These are phyloP conservation scores for Naso thynnoides DNA, from an alignment of 2,797 vertebrate genomes.

Conservation along the genomic window DNA sequence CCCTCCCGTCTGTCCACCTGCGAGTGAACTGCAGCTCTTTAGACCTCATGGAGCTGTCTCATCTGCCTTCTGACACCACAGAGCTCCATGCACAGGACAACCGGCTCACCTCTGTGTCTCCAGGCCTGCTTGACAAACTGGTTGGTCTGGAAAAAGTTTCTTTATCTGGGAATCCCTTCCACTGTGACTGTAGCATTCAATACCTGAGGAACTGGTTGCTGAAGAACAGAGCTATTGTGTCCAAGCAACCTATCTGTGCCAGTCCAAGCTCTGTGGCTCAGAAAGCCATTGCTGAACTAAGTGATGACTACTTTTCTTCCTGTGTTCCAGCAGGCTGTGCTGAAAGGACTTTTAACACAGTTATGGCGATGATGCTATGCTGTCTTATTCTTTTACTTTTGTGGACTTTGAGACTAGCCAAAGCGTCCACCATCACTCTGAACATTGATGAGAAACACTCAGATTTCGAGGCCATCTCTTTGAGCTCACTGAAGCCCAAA, in stretches of 20 bases:
- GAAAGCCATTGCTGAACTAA: constrained; percentile 74
- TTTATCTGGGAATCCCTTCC: constrained; percentile 85
- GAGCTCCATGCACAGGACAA: constrained; percentile 83
- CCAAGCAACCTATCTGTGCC: constrained; percentile 71
- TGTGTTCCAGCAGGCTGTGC: constrained; percentile 64
- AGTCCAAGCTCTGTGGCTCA: constrained; percentile 75
- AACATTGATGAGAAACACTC: constrained; percentile 73
- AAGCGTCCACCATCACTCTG: constrained; percentile 74
- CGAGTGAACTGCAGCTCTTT: constrained; percentile 83
- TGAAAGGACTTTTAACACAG: constrained; percentile 27
- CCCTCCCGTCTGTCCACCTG: constrained; percentile 46
- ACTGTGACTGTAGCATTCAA: constrained; percentile 86
- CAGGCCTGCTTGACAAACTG: constrained; percentile 84
- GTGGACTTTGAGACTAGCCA: constrained; percentile 78
- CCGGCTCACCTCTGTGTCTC: constrained; percentile 73
- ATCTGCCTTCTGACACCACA: constrained; percentile 69
- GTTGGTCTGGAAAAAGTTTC: constrained; percentile 70
- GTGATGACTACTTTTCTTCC: constrained; percentile 66
- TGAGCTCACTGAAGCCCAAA: constrained; percentile 76
- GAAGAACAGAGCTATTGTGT: constrained; percentile 64
- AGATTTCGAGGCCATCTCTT: constrained; percentile 48
- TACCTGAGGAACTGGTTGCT: constrained; percentile 86
- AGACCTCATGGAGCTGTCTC: constrained; percentile 68
- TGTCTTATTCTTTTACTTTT: constrained; percentile 76
- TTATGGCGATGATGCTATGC: constrained; percentile 59